phyloP scores from a whole-genome alignment of 2,888 invertebrate species.

The Lasioglossum vierecki region DNA sequence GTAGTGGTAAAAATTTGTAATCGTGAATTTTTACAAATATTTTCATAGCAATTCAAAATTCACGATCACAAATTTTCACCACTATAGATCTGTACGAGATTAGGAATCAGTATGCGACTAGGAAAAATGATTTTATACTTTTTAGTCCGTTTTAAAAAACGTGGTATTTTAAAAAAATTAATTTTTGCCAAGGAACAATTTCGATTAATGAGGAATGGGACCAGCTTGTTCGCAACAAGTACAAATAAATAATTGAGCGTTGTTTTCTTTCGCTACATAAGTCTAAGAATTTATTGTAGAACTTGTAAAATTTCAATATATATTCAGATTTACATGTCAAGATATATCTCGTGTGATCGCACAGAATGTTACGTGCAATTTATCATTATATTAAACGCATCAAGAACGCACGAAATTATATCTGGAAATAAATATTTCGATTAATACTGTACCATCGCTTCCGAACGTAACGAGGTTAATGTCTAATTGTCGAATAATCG shows the following conservation, averaged over 20 bases:
- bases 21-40: too few species aligned
- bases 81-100: too few species aligned
- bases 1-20: too few species aligned
- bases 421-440: constrained; percentile 14
- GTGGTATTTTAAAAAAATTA: too few species aligned
- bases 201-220: not conserved
- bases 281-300: constrained; percentile 19
- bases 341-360: not conserved
- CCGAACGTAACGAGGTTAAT: constrained; percentile 33
- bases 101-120: too few species aligned
- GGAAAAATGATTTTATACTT: too few species aligned
- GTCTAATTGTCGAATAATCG: constrained; percentile 14
- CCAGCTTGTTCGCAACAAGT: not conserved
- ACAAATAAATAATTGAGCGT: not conserved
- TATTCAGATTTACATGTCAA: not conserved
- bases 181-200: not conserved
- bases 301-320: constrained; percentile 14
- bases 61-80: too few species aligned
- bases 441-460: constrained; percentile 30
- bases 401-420: constrained; percentile 20
- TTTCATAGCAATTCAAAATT: too few species aligned
- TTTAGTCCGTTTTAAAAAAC: too few species aligned
- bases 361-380: not conserved
- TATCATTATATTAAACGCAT: not conserved
- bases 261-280: not conserved